phyloP scores from a whole-genome alignment of 2,113 vertebrate genomes.

The Cisticola juncidis region DNA sequence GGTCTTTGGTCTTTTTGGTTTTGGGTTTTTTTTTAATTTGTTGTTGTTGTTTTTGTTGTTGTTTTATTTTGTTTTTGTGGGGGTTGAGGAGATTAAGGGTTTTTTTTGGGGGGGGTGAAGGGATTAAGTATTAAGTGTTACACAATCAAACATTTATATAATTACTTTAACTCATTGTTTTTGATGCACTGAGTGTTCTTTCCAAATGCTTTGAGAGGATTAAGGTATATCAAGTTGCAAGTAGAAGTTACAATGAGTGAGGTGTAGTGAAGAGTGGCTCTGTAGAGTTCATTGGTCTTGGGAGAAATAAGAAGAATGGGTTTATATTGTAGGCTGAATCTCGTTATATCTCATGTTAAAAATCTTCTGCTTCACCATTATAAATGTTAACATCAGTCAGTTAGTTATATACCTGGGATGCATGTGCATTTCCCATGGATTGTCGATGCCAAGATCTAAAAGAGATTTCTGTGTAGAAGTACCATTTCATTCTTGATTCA shows the following conservation, averaged over 20 bases:
- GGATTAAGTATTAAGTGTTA: background rate
- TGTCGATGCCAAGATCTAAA: background rate
- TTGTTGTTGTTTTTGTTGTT: too few species aligned
- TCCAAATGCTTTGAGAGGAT: background rate
- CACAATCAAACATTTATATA: background rate
- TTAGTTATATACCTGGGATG: background rate
- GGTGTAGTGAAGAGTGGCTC: background rate
- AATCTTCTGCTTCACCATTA: background rate
- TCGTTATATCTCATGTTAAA: background rate
- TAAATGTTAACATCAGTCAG: background rate
- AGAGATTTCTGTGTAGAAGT: background rate
- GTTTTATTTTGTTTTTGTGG: too few species aligned
- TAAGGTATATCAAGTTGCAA: background rate
- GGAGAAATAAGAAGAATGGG: background rate
- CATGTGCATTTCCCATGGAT: background rate
- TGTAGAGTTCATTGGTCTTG: background rate
- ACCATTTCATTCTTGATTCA: background rate
- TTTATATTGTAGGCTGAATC: background rate
- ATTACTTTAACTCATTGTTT: background rate
- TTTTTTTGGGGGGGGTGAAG: fast-evolving
- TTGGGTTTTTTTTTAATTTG: too few species aligned
- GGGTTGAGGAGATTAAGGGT: too few species aligned
- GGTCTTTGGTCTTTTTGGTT: background rate
- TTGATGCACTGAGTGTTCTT: background rate
- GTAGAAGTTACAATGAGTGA: background rate